Evolutionary conservation across 2,797 vertebrate species (phyloP), one percentile per base, ranked within the genome.

Genomic region (Mus spretus): DNA sequence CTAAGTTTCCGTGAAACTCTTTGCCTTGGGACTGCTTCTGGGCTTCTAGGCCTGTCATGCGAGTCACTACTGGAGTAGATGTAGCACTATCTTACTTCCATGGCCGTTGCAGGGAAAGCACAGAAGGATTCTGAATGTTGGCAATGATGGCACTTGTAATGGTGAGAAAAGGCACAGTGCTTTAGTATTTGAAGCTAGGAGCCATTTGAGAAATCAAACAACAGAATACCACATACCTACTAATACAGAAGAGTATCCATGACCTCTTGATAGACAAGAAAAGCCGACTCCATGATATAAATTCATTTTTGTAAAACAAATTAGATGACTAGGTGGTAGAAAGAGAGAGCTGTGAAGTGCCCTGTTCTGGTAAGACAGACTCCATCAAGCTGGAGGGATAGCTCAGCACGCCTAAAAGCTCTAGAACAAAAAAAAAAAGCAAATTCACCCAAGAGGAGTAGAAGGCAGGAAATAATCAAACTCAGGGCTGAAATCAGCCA

Each of bases 101-200:
- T 89, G 37, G 86, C 80, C 79, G 59, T 61, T 61, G n/a, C 34
- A 74, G 87, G 44, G 31, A 92, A 59, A 50, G 22, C 47, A 95
- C 57, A 44, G 24, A 44, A 40, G 59, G 24, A 31, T 63, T 92
- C 17, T 79, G 26, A 37, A 26, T 85, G 82, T 3, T 24, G 3
- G 50, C 57, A 70, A 11, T 11, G 34, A 55, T 3, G 10, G 13
- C 12, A 40, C 12, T 65, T 93, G 20, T 8, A 53, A 63, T 74
- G 87, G 44, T 17, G n/a, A 9, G 65, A 53, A 91, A 65, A 9
- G 74, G 11, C 34, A 12, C 59, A 82, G 86, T 75, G 59, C n/a
- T 50, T 90, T 37, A 83, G 65, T 83, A 87, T 70, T 81, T 47
- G 59, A 95, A 78, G 89, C 14, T 37, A 28, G 19, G 40, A 28